These are phyloP conservation scores for Hylaeus anthracinus DNA, from an alignment of 1,140 invertebrate species.

Conservation along the genomic window DNA sequence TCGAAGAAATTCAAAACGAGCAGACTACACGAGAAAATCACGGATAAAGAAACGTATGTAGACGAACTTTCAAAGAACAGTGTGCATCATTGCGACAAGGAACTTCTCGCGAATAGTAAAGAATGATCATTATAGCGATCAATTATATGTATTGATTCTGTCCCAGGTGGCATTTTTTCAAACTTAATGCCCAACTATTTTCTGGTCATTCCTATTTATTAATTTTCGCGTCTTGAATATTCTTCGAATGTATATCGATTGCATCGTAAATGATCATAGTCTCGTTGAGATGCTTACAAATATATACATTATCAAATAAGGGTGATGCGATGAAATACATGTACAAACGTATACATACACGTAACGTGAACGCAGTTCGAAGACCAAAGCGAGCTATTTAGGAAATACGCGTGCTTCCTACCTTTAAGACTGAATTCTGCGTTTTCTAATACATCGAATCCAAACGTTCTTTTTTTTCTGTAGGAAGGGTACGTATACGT, in stretches of 20 bases:
- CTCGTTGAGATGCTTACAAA: slow-evolving; percentile 28
- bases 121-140: slow-evolving; percentile 22
- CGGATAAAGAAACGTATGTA: slow-evolving; percentile 41
- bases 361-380: slow-evolving; percentile 41
- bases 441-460: slow-evolving; percentile 52
- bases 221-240: slow-evolving; percentile 28
- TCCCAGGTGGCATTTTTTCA: background rate
- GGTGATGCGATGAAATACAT: slow-evolving; percentile 26
- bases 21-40: slow-evolving; percentile 62
- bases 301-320: slow-evolving; percentile 15
- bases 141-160: slow-evolving; percentile 29
- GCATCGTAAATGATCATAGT: slow-evolving; percentile 29
- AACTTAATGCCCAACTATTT: slow-evolving; percentile 15
- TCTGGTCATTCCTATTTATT: slow-evolving; percentile 45
- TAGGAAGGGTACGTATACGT: slow-evolving; percentile 5
- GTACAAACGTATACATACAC: slow-evolving; percentile 26
- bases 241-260: slow-evolving; percentile 13
- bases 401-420: slow-evolving; percentile 53
- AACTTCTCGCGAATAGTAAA: slow-evolving; percentile 37
- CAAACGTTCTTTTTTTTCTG: slow-evolving; percentile 25
- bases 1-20: slow-evolving; percentile 60
- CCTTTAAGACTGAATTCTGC: slow-evolving; percentile 55
- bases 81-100: background rate
- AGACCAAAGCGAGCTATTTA: slow-evolving; percentile 45
- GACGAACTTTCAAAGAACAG: slow-evolving; percentile 16